Percentiles rank a stretch among this genome's conserved stretches.
Evolutionary conservation across 2,888 invertebrate genomes (phyloP).

Genomic region (Tenthredo notha): DNA sequence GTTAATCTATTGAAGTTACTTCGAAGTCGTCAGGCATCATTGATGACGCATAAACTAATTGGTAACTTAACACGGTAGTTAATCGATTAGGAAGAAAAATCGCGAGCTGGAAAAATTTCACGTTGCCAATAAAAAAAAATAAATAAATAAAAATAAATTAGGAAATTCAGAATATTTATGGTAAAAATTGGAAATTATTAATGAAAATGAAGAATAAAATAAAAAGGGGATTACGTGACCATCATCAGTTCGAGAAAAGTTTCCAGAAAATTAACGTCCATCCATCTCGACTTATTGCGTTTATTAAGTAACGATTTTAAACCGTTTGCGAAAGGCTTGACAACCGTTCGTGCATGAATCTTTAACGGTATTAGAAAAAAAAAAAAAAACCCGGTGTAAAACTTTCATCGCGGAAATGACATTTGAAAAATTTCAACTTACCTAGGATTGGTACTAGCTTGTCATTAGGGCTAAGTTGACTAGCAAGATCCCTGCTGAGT

Average conservation of each 20-base stretch:
- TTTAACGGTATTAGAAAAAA: neutral
- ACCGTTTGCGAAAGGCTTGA: neutral
- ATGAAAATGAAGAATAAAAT: neutral
- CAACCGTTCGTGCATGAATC: constrained; percentile 13
- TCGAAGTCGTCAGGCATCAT: neutral
- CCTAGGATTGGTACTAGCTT: constrained; percentile 84
- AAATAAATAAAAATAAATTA: neutral
- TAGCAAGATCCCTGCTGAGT: constrained; percentile 83
- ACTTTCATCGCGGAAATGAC: constrained; percentile 31
- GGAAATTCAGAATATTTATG: neutral
- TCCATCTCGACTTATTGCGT: neutral
- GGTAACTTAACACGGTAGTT: constrained; percentile 12
- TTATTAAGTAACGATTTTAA: neutral
- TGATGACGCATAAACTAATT: constrained; percentile 36
- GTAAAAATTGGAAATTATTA: neutral
- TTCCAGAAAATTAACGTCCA: neutral
- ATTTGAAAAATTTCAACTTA: constrained; percentile 60
- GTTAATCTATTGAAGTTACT: neutral
- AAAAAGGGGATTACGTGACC: neutral
- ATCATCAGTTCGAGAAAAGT: no score
- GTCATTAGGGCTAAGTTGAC: constrained; percentile 83
- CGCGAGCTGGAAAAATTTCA: neutral
- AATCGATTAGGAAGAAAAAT: constrained; percentile 28
- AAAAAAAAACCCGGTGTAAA: neutral
- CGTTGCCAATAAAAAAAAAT: neutral